Percentiles rank a stretch among this genome's conserved stretches.
These are phyloP conservation scores for Xiphophorus maculatus DNA, from an alignment of 2,113 vertebrate species.

Conservation along the genomic window DNA sequence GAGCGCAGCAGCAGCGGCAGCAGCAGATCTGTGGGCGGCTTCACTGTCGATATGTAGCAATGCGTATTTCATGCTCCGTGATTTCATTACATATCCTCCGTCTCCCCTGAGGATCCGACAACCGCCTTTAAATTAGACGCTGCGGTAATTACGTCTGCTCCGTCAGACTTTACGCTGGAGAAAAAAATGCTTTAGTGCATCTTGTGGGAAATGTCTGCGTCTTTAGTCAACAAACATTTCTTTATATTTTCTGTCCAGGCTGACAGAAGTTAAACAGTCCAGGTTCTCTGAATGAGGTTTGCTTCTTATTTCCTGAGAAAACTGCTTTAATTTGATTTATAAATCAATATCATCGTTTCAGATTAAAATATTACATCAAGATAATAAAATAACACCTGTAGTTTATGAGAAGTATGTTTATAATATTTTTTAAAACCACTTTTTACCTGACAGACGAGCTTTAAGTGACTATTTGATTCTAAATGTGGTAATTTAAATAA, in stretches of 20 bases:
- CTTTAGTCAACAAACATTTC: neutral
- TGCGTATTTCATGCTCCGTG: constrained; percentile 69
- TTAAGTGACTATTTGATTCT: neutral
- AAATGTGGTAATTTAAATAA: neutral
- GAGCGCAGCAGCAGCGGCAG: constrained; percentile 32
- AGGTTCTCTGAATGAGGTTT: neutral
- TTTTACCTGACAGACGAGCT: neutral
- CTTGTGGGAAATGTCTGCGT: neutral
- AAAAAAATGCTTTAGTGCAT: neutral
- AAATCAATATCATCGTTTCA: no score
- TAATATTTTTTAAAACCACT: neutral
- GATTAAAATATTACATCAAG: no score
- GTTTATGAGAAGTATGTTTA: no score
- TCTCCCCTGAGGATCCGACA: constrained; percentile 18
- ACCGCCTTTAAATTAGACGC: constrained; percentile 46
- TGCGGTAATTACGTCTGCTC: constrained; percentile 57
- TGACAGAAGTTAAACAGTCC: neutral
- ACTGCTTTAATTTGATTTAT: neutral
- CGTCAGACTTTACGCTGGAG: constrained; percentile 13
- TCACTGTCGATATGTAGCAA: constrained; percentile 55
- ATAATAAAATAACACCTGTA: no score
- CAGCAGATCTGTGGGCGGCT: constrained; percentile 31
- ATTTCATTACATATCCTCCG: constrained; percentile 61
- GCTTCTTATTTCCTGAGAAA: neutral
- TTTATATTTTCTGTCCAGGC: neutral